These are phyloP conservation scores for Galeruca laticollis DNA, from an alignment of 2,888 invertebrate genomes.

Conservation along the genomic window DNA sequence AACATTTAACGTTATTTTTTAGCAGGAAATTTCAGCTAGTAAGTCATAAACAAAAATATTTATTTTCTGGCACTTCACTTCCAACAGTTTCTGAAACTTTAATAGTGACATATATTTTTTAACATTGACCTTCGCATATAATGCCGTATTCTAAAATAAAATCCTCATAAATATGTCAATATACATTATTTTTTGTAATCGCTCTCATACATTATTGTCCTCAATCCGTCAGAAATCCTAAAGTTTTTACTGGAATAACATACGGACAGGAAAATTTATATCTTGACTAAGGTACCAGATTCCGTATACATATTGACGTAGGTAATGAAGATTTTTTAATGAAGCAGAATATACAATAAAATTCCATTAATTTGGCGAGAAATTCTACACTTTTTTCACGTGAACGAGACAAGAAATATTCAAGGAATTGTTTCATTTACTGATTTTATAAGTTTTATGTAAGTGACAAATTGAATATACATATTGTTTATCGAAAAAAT, in stretches of 20 bases:
- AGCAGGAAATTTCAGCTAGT: background rate
- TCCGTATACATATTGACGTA: too few species aligned
- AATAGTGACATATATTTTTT: conserved; percentile 10
- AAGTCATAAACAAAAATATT: background rate
- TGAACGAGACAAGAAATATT: too few species aligned
- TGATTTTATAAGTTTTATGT: too few species aligned
- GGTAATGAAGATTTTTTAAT: too few species aligned
- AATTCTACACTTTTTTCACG: too few species aligned
- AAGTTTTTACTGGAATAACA: background rate
- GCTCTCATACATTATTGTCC: background rate
- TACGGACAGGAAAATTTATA: background rate
- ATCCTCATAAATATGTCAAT: conserved; percentile 16
- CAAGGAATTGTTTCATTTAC: too few species aligned
- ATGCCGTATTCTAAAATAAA: conserved; percentile 12
- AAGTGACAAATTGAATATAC: too few species aligned
- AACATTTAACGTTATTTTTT: background rate
- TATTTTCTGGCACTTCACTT: background rate
- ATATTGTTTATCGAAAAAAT: too few species aligned
- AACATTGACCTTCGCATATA: conserved; percentile 15
- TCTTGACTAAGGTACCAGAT: too few species aligned
- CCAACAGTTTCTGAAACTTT: background rate
- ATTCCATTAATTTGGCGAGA: too few species aligned
- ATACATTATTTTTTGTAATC: background rate
- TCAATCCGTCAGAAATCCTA: background rate
- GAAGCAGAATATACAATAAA: too few species aligned